Conservation (phyloP, 2,888 invertebrate genomes). For the Amphiduros pacificus region DNA sequence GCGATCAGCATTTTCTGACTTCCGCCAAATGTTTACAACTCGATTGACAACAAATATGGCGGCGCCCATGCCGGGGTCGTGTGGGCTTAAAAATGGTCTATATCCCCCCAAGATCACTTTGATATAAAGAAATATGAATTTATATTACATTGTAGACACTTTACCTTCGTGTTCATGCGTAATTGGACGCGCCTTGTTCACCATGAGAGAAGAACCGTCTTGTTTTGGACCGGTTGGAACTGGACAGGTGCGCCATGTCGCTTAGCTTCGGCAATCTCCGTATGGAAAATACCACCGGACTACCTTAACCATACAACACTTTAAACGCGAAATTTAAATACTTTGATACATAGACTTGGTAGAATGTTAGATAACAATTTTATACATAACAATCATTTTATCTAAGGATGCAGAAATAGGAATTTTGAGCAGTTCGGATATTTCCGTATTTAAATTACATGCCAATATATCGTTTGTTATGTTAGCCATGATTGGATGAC, state of each 20-base stretch:
- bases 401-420: background rate
- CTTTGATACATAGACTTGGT: too few relatives aligned
- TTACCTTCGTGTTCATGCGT: background rate
- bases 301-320: too few relatives aligned
- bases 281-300: slow-evolving; percentile 29
- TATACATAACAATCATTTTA: background rate
- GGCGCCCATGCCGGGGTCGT: slow-evolving; percentile 39
- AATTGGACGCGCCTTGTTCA: background rate
- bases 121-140: too few relatives aligned
- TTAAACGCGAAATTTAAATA: too few relatives aligned
- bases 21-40: slow-evolving; percentile 10
- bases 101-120: too few relatives aligned
- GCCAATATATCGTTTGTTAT: background rate
- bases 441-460: slow-evolving; percentile 3
- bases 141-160: too few relatives aligned
- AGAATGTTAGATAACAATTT: too few relatives aligned
- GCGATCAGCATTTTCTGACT: too few relatives aligned
- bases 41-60: slow-evolving; percentile 41
- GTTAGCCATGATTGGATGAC: too few relatives aligned
- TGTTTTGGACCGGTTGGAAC: slow-evolving; percentile 54
- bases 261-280: slow-evolving; percentile 42
- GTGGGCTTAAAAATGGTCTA: too few relatives aligned
- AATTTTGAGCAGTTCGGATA: background rate
- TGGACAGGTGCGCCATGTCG: slow-evolving; percentile 41
- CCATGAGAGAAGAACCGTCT: slow-evolving; percentile 5